Conservation (phyloP, 2,888 invertebrate genomes). For the Pandemis corylana region DNA sequence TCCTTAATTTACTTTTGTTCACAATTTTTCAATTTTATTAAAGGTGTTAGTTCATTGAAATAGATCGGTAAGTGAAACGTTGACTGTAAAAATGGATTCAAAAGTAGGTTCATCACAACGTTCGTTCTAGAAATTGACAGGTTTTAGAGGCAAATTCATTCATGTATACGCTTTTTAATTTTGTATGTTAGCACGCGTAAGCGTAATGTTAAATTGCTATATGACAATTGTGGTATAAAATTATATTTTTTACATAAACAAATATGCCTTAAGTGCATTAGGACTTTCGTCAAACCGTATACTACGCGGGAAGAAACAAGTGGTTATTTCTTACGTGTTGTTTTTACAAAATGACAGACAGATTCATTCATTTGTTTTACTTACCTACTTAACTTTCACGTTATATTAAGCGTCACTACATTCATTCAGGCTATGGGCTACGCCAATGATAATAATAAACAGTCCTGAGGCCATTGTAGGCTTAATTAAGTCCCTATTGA, state of each 20-base stretch:
- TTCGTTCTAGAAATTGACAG: conserved; percentile 34
- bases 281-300: neutral
- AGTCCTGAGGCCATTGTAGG: no score
- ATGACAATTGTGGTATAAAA: neutral
- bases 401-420: neutral
- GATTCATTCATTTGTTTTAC: conserved; percentile 24
- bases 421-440: neutral
- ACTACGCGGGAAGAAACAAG: conserved; percentile 19
- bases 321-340: conserved; percentile 23
- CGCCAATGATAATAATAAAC: no score
- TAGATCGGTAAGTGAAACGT: conserved; percentile 22
- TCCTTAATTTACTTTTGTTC: conserved; percentile 12
- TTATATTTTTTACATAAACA: conserved; percentile 9
- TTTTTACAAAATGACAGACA: conserved; percentile 28
- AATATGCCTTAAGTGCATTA: neutral
- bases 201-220: neutral
- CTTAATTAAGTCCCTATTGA: no score
- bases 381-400: conserved; percentile 19
- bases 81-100: neutral
- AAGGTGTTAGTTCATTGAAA: neutral
- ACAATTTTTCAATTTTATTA: conserved; percentile 4
- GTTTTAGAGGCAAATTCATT: conserved; percentile 9
- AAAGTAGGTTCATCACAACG: conserved; percentile 6
- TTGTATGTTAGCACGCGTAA: conserved; percentile 5
- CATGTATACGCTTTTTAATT: neutral